Evolutionary conservation across 2,113 vertebrate species (phyloP).

Genomic region (Psittacara wagleri): DNA sequence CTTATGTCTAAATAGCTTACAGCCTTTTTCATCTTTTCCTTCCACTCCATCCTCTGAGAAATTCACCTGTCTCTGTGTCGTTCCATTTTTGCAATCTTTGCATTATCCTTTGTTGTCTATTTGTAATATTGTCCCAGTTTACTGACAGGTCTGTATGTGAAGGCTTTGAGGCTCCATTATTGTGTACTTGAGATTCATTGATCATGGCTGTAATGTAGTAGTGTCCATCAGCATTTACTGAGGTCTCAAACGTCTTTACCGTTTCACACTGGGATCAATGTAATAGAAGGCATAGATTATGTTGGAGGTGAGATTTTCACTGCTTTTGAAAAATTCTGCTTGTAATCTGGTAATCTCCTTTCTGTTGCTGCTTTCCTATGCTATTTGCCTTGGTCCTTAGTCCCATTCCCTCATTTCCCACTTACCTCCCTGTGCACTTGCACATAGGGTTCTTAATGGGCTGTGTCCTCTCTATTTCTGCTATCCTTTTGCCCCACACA

Average conservation of each 20-base stretch:
- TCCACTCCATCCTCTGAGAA: neutral
- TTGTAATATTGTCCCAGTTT: constrained; percentile 39
- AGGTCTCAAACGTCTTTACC: neutral
- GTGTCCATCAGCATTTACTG: constrained; percentile 13
- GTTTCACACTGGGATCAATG: neutral
- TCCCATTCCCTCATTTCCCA: neutral
- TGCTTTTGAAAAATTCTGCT: neutral
- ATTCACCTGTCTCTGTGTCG: neutral
- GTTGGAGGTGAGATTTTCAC: neutral
- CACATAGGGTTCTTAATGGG: neutral
- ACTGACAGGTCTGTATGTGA: neutral
- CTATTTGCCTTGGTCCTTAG: neutral
- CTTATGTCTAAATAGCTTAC: neutral
- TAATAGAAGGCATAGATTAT: neutral
- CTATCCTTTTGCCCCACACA: neutral
- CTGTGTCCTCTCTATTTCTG: neutral
- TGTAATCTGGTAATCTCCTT: neutral
- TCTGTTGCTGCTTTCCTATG: neutral
- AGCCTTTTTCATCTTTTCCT: constrained; percentile 25
- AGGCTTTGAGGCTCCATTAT: constrained; percentile 26
- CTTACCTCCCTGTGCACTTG: neutral
- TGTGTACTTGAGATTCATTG: constrained; percentile 22
- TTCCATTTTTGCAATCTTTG: constrained; percentile 9
- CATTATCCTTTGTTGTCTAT: neutral
- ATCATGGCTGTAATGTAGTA: neutral